These are phyloP conservation scores for Rynchops niger DNA, from an alignment of 2,113 vertebrate species.

Conservation along the genomic window DNA sequence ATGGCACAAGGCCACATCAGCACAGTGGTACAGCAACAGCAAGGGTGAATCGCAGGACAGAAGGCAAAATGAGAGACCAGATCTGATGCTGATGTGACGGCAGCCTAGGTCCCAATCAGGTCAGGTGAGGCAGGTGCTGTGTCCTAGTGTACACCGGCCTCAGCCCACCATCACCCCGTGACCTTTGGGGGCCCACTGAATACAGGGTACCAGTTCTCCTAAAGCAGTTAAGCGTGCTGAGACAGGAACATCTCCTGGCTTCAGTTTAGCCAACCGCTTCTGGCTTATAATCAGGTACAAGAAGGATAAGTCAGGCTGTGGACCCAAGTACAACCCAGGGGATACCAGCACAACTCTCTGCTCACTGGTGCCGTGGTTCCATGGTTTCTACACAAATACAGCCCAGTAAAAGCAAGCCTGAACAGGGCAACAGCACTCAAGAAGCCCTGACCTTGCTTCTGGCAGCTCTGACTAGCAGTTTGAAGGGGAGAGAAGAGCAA, in stretches of 20 bases:
- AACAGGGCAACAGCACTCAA: neutral
- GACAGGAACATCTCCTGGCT: neutral
- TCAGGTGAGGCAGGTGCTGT: neutral
- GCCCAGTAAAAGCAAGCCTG: neutral
- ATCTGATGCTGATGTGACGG: neutral
- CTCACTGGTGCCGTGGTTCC: neutral
- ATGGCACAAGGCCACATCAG: too few relatives aligned
- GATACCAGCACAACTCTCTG: neutral
- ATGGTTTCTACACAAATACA: neutral
- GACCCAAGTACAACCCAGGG: fast-evolving
- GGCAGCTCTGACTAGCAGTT: neutral
- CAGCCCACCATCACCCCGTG: neutral
- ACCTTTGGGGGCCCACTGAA: neutral
- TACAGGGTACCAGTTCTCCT: neutral
- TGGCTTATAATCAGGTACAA: neutral
- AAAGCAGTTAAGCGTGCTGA: neutral
- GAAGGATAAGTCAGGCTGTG: neutral
- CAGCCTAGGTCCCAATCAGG: neutral
- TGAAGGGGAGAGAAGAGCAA: neutral
- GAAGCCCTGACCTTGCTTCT: neutral
- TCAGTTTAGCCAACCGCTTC: neutral
- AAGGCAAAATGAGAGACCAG: neutral
- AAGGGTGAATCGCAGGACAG: neutral
- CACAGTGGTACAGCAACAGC: neutral
- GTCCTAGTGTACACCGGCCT: neutral